Evolutionary conservation across 2,888 invertebrate genomes (phyloP).

Genomic region (Eristalis pertinax): DNA sequence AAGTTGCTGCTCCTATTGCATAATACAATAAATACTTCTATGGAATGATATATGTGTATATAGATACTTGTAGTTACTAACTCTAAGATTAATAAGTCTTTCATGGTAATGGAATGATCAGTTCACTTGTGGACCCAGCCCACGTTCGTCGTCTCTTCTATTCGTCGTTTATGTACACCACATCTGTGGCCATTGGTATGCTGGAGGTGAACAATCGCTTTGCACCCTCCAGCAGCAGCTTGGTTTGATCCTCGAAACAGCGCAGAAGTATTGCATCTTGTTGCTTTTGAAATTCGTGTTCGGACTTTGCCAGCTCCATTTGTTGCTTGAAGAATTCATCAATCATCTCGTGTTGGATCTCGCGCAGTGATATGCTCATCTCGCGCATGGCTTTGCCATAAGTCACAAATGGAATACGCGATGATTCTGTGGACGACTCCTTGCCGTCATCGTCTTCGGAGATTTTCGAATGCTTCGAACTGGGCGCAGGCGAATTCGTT

Average conservation of each 20-base stretch:
- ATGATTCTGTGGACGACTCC: conserved; percentile 34
- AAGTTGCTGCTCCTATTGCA: conserved; percentile 28
- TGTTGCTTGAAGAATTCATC: conserved; percentile 79
- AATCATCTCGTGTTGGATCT: conserved; percentile 78
- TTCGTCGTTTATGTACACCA: conserved; percentile 66
- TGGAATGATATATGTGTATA: conserved; percentile 56
- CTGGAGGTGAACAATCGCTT: conserved; percentile 57
- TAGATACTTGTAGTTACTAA: conserved; percentile 44
- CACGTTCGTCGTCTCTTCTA: conserved; percentile 30
- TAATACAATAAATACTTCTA: conserved; percentile 60
- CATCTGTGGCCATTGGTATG: conserved; percentile 53
- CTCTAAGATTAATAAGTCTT: conserved; percentile 66
- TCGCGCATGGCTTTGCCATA: conserved; percentile 77
- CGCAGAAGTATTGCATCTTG: conserved; percentile 78
- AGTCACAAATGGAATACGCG: conserved; percentile 64
- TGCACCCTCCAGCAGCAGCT: conserved; percentile 75
- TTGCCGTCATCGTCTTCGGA: conserved; percentile 48
- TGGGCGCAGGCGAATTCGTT: conserved; percentile 51
- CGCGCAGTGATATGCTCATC: conserved; percentile 76
- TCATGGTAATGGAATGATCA: conserved; percentile 64
- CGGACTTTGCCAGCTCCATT: conserved; percentile 77
- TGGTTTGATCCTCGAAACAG: conserved; percentile 79
- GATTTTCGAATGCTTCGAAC: conserved; percentile 30
- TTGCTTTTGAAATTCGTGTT: conserved; percentile 79
- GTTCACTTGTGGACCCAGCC: conserved; percentile 45